Evolutionary conservation across 37 sponge, comb jelly and placozoan species (phyloP).

Genomic region (Dysidea cf. avara): DNA sequence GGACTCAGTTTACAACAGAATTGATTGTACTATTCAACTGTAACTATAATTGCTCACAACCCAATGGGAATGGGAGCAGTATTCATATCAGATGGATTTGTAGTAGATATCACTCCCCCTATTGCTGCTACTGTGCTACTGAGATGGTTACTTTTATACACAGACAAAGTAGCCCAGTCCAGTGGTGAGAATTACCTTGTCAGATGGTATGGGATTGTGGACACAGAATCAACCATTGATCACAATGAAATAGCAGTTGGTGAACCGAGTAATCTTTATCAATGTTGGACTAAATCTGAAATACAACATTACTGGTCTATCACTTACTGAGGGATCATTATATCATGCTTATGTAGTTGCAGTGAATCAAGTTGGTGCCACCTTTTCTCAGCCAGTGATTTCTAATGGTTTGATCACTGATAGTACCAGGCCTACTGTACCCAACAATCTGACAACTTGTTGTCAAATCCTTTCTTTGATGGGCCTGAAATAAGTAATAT

Average conservation of each 20-base stretch:
- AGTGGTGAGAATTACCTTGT: background rate
- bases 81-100: constrained; percentile 68
- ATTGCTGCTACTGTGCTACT: constrained; percentile 38
- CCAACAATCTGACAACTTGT: background rate
- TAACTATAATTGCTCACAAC: constrained; percentile 28
- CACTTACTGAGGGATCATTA: constrained; percentile 24
- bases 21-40: constrained; percentile 42
- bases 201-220: constrained; percentile 65
- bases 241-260: constrained; percentile 61
- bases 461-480: constrained; percentile 68
- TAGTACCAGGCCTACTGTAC: constrained; percentile 16
- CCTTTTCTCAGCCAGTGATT: constrained; percentile 10
- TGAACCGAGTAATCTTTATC: constrained; percentile 1
- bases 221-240: constrained; percentile 52
- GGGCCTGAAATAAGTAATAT: background rate
- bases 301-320: constrained; percentile 1
- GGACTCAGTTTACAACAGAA: constrained; percentile 1
- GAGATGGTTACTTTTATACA: constrained; percentile 17
- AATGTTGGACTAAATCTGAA: constrained; percentile 50
- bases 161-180: constrained; percentile 20
- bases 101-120: constrained; percentile 58
- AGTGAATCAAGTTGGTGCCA: constrained; percentile 49
- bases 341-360: constrained; percentile 55
- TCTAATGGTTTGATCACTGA: constrained; percentile 45
- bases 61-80: constrained; percentile 4